phyloP scores from a whole-genome alignment of 2,797 vertebrate species.

The Thalassophryne amazonica region DNA sequence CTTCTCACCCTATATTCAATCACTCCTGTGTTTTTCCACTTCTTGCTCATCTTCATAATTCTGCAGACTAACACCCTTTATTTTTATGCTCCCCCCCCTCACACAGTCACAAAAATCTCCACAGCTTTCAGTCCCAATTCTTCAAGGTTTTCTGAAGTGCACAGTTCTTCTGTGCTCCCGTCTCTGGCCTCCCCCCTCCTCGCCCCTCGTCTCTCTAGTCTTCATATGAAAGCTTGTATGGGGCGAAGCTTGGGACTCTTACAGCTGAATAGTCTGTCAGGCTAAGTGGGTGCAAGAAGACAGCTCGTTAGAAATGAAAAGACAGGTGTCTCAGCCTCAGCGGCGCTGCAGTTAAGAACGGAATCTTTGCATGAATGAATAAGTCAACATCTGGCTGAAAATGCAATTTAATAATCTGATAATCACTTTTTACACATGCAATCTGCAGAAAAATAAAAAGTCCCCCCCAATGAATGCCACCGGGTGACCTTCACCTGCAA shows the following conservation, averaged over 20 bases:
- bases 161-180: conserved; percentile 34
- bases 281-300: conserved; percentile 49
- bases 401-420: too few species aligned
- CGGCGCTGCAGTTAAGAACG: conserved; percentile 1
- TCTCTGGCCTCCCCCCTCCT: conserved; percentile 29
- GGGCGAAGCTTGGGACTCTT: conserved; percentile 50
- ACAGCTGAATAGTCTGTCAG: conserved; percentile 65
- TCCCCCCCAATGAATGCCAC: conserved; percentile 18
- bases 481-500: neutral
- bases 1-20: conserved; percentile 48
- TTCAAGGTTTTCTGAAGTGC: conserved; percentile 66
- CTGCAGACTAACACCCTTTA: conserved; percentile 17
- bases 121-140: conserved; percentile 63
- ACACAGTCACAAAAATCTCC: conserved; percentile 54
- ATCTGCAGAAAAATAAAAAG: neutral
- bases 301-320: conserved; percentile 54
- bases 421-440: neutral
- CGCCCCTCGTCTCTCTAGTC: conserved; percentile 59
- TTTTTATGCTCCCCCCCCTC: conserved; percentile 10
- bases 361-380: neutral
- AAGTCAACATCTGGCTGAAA: neutral
- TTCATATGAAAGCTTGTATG: conserved; percentile 67
- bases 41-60: conserved; percentile 28
- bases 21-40: conserved; percentile 11
- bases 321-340: conserved; percentile 58